phyloP scores from a whole-genome alignment of 2,113 vertebrate genomes.

The Lagenorhynchus albirostris region DNA sequence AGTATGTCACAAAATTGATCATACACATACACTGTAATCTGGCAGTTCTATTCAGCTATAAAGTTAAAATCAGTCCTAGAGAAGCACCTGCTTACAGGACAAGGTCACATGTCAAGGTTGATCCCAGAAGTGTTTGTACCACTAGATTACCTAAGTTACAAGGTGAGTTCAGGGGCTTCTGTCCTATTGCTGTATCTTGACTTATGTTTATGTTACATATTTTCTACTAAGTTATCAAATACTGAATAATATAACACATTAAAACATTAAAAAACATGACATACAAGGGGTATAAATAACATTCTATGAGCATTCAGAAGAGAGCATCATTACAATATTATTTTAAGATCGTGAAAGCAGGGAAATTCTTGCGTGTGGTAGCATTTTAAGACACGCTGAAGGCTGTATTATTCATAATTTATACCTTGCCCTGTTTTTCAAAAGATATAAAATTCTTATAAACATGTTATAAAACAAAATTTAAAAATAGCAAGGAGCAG shows the following conservation, averaged over 20 bases:
- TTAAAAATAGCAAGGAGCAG: not conserved
- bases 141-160: not conserved
- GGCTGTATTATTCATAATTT: slow-evolving; percentile 34
- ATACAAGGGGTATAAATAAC: not conserved
- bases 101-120: not conserved
- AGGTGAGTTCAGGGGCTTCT: not conserved
- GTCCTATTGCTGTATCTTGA: not conserved
- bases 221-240: not conserved
- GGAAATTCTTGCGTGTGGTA: not conserved
- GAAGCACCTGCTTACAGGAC: not conserved
- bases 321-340: not conserved
- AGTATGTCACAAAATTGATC: not conserved
- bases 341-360: not conserved
- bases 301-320: not conserved
- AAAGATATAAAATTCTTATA: slow-evolving; percentile 14
- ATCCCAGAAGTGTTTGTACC: not conserved
- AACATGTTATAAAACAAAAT: slow-evolving; percentile 6
- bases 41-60: not conserved
- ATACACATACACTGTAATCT: not conserved
- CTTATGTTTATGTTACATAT: not conserved
- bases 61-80: not conserved
- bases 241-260: not conserved
- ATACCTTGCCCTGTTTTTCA: not conserved
- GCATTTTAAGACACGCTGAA: slow-evolving; percentile 16
- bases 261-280: not conserved